Percentiles rank a stretch among this genome's conserved stretches.
phyloP scores from a whole-genome alignment of 37 sponge, comb jelly and placozoan species.

The Hexactinellida sp. region DNA sequence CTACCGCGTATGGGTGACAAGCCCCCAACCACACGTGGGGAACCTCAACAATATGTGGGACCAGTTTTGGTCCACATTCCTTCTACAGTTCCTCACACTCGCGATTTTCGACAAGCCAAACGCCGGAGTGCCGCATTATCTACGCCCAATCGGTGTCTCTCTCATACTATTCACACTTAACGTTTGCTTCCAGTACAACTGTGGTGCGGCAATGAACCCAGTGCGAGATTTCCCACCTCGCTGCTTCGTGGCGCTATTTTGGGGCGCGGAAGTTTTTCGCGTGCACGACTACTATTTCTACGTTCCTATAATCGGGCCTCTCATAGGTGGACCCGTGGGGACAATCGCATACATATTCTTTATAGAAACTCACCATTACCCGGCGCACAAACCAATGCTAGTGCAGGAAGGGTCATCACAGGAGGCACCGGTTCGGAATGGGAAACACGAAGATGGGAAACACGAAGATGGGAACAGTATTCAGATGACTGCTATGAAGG shows the following conservation, averaged over 20 bases:
- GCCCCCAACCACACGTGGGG: slow-evolving; percentile 39
- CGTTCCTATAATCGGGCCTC: slow-evolving; percentile 59
- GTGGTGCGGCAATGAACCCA: slow-evolving; percentile 75
- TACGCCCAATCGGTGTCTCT: slow-evolving; percentile 59
- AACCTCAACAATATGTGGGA: slow-evolving; percentile 44
- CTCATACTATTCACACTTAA: slow-evolving; percentile 41
- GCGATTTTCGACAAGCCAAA: slow-evolving; percentile 50
- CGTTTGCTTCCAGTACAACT: slow-evolving; percentile 49
- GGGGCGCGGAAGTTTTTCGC: slow-evolving; percentile 54
- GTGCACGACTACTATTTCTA: slow-evolving; percentile 26
- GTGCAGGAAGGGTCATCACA: background rate
- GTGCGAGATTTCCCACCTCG: slow-evolving; percentile 75
- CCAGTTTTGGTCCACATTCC: slow-evolving; percentile 58
- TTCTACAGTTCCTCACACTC: slow-evolving; percentile 49
- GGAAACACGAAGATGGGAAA: background rate
- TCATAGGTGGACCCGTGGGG: slow-evolving; percentile 49
- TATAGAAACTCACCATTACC: slow-evolving; percentile 53
- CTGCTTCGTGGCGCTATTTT: slow-evolving; percentile 50
- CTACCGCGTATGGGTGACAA: slow-evolving; percentile 54
- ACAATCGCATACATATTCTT: slow-evolving; percentile 39
- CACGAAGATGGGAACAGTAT: background rate
- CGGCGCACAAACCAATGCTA: background rate
- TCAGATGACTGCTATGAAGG: background rate
- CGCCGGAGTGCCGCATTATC: slow-evolving; percentile 28
- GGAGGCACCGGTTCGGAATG: background rate